phyloP scores from a whole-genome alignment of 2,797 vertebrate genomes.

The Silurus lanzhouensis region DNA sequence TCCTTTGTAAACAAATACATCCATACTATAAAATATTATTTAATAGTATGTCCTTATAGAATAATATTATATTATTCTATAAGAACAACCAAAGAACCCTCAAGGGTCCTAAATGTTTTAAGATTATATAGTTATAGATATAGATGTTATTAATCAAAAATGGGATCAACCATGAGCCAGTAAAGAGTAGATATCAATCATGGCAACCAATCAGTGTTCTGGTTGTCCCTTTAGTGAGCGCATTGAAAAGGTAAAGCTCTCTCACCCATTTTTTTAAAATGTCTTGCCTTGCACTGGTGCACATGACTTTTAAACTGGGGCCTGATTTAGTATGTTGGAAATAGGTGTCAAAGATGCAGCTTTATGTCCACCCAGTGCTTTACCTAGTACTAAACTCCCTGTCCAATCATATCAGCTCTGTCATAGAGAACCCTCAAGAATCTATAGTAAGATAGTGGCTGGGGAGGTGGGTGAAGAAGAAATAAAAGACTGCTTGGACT shows the following conservation, averaged over 20 bases:
- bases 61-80: not conserved
- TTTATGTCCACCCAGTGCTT: not conserved
- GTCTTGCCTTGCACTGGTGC: not conserved
- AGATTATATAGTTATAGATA: conserved; percentile 39
- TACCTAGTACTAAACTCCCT: conserved; percentile 12
- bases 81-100: no score
- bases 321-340: not conserved
- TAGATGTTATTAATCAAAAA: conserved; percentile 58
- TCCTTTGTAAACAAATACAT: conserved; percentile 52
- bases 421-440: conserved; percentile 23
- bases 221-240: conserved; percentile 46
- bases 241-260: not conserved
- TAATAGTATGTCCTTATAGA: no score
- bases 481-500: conserved; percentile 35
- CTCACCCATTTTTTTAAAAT: not conserved
- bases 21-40: not conserved
- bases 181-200: conserved; percentile 63
- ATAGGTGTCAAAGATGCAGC: not conserved
- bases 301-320: not conserved
- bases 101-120: not conserved
- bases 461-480: conserved; percentile 8
- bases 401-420: conserved; percentile 23
- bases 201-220: conserved; percentile 60
- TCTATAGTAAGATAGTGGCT: not conserved
- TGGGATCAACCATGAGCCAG: conserved; percentile 56